phyloP scores from a whole-genome alignment of 2,113 vertebrate genomes.

The Saimiri boliviensis region DNA sequence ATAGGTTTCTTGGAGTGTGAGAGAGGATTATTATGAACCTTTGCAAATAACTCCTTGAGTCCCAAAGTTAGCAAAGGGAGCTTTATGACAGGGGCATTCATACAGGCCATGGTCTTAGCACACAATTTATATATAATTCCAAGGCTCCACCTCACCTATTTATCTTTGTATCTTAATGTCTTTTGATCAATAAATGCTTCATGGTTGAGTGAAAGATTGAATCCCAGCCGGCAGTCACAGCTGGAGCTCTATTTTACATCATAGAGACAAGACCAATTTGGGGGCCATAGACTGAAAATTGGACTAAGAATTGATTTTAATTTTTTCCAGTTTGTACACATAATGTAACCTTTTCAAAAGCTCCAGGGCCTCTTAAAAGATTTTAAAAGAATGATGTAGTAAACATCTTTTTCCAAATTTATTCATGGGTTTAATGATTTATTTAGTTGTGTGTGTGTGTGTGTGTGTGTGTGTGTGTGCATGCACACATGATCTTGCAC shows the following conservation, averaged over 20 bases:
- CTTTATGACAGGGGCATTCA: not conserved
- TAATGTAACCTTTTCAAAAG: not conserved
- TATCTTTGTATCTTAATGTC: not conserved
- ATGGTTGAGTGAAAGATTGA: not conserved
- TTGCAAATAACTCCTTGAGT: not conserved
- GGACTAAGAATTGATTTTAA: constrained; percentile 35
- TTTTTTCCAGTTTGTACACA: constrained; percentile 25
- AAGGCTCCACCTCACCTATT: not conserved
- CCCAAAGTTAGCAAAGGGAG: not conserved
- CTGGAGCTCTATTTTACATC: not conserved
- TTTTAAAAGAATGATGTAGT: constrained; percentile 11
- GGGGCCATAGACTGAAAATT: not conserved
- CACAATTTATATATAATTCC: not conserved
- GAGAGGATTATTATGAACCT: not conserved
- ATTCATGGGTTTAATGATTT: constrained; percentile 12
- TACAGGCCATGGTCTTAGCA: not conserved
- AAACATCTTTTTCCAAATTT: constrained; percentile 47
- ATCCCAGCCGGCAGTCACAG: not conserved
- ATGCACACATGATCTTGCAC: not conserved
- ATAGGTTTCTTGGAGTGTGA: not conserved
- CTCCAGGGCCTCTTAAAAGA: not conserved
- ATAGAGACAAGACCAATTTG: not conserved
- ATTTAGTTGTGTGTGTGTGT: not conserved
- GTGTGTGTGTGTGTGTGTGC: not conserved
- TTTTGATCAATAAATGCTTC: not conserved